phyloP scores from a whole-genome alignment of 2,888 invertebrate species.

The Globia sparganii region DNA sequence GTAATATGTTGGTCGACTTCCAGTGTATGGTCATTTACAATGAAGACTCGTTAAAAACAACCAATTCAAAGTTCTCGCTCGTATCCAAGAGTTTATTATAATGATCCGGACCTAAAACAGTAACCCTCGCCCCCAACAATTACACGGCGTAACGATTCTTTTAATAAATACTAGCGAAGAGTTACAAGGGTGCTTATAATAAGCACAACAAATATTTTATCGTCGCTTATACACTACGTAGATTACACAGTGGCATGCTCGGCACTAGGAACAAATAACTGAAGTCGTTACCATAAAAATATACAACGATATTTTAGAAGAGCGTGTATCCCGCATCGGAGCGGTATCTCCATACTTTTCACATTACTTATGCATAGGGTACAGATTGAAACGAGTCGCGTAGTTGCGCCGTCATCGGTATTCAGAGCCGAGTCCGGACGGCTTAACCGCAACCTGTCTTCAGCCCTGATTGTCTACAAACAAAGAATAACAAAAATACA shows the following conservation, averaged over 20 bases:
- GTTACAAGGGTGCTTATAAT: conserved; percentile 28
- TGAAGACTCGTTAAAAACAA: conserved; percentile 7
- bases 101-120: conserved; percentile 9
- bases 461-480: conserved; percentile 84
- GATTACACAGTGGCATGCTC: conserved; percentile 61
- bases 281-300: conserved; percentile 86
- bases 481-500: conserved; percentile 78
- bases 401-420: conserved; percentile 87
- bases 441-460: conserved; percentile 83
- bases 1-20: background rate
- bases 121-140: conserved; percentile 13
- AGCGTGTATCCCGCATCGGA: conserved; percentile 82
- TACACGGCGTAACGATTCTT: conserved; percentile 35
- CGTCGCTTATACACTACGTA: conserved; percentile 37
- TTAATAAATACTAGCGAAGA: conserved; percentile 42
- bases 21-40: conserved; percentile 1
- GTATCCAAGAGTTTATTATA: conserved; percentile 8
- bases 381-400: conserved; percentile 89
- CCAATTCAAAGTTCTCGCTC: background rate
- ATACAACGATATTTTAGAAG: conserved; percentile 86
- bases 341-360: conserved; percentile 88
- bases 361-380: conserved; percentile 90
- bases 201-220: conserved; percentile 47
- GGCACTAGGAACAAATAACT: conserved; percentile 82
- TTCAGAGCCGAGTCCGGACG: conserved; percentile 84